Evolutionary conservation across 1,140 invertebrate species (phyloP), one percentile per base, ranked within the genome.

Genomic region (Heliconius hewitsoni): DNA sequence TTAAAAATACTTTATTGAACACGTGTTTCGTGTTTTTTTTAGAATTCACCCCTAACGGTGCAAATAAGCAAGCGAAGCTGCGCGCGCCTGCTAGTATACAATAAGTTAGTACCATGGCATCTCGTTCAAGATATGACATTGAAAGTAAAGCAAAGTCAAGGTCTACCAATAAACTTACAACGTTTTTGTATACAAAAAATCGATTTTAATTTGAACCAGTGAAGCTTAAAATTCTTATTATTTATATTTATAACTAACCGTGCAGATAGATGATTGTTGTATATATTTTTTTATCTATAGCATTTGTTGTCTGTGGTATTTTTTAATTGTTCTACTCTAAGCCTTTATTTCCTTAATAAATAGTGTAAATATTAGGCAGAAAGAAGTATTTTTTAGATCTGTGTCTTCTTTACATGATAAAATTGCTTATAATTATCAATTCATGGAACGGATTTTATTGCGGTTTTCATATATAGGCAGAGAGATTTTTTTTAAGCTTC

Each of bases 121-220:
- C 57, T 23, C 2, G 19, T 27, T 23, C n/a, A 16, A 30, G 13
- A 66, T n/a, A 39, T 39, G 74, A 66, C 74, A 76, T 46, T 76
- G 60, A 76, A 71, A 23, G 60, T 30, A 37, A 34, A 50, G 23
- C 74, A 76, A 76, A 70, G 74, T 71, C 74, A 76, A 76, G 74
- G 74, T 71, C 74, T 70, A 50, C 16, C 74, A 76, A 46, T 55
- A 70, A 70, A 60, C 8, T 66, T 46, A 70, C 57, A 46, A 50
- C 60, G 11, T 70, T 76, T 30, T 76, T 76, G 46, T 66, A 8
- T 27, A 8, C 8, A 75, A 75, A 75, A 75, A 76, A 71, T 46
- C 1, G 8, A 1, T 50, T 46, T 9, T 60, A 37, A 42, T 42
- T 76, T 71, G 70, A 30, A 5, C 13, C 74, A 71, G 34, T 19